Evolutionary conservation across 2,113 vertebrate species (phyloP).

Genomic region (Tachysurus fulvidraco): DNA sequence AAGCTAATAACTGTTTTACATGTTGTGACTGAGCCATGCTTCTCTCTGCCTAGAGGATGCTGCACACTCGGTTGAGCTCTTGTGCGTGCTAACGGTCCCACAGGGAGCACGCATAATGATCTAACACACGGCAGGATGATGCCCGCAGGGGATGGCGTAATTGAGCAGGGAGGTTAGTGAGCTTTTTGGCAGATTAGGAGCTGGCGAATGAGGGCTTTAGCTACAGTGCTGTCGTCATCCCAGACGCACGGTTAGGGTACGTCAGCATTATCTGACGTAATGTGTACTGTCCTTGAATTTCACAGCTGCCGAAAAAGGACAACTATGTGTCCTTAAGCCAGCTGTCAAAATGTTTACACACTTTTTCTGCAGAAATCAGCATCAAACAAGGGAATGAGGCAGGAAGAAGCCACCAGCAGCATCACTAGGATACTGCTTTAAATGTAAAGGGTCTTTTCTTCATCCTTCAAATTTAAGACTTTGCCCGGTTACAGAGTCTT

Average conservation of each 20-base stretch:
- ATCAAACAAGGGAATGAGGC: slow-evolving; percentile 53
- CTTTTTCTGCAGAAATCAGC: slow-evolving; percentile 23
- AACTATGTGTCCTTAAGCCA: neutral
- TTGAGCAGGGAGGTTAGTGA: slow-evolving; percentile 43
- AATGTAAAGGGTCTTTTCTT: neutral
- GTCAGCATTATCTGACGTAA: slow-evolving; percentile 67
- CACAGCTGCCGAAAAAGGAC: slow-evolving; percentile 35
- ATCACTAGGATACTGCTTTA: slow-evolving; percentile 12
- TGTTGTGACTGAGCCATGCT: slow-evolving; percentile 3
- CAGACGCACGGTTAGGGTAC: slow-evolving; percentile 41
- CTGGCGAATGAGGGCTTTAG: neutral
- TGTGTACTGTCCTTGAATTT: slow-evolving; percentile 34
- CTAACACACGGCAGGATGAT: slow-evolving; percentile 59
- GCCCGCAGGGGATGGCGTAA: slow-evolving; percentile 41
- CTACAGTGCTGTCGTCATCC: slow-evolving; percentile 36
- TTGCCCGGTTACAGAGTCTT: slow-evolving; percentile 43
- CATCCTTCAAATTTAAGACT: neutral
- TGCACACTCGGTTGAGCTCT: slow-evolving; percentile 27
- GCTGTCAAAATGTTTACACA: slow-evolving; percentile 11
- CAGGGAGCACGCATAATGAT: slow-evolving; percentile 53
- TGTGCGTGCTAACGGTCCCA: slow-evolving; percentile 50
- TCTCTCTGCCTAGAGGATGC: slow-evolving; percentile 25
- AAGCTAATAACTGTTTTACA: neutral
- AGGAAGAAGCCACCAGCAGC: slow-evolving; percentile 58
- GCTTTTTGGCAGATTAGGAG: slow-evolving; percentile 40